Evolutionary conservation across 2,888 invertebrate genomes (phyloP).

Genomic region (Tetropium fuscum): DNA sequence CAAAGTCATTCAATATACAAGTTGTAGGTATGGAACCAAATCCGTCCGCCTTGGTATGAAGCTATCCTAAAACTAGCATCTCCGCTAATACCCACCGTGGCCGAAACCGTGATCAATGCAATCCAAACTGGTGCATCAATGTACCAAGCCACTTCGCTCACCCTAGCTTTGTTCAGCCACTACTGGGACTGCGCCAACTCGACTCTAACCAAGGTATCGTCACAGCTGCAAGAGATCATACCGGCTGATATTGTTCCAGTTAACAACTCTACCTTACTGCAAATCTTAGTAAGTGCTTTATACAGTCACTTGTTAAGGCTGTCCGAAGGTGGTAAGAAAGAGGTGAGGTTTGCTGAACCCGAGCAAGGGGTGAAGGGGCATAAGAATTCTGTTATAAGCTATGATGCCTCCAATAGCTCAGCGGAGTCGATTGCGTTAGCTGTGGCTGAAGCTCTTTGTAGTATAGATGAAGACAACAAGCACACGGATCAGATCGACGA

Average conservation of each 20-base stretch:
- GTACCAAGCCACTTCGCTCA: slow-evolving; percentile 84
- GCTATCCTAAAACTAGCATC: slow-evolving; percentile 76
- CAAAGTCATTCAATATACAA: background rate
- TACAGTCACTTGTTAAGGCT: slow-evolving; percentile 74
- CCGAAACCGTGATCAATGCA: slow-evolving; percentile 77
- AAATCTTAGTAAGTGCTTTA: slow-evolving; percentile 76
- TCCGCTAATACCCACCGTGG: slow-evolving; percentile 73
- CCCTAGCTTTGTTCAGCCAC: slow-evolving; percentile 77
- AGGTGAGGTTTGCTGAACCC: slow-evolving; percentile 45
- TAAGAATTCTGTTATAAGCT: slow-evolving; percentile 50
- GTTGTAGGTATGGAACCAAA: slow-evolving; percentile 82
- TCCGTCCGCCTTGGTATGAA: slow-evolving; percentile 82
- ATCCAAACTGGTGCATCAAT: slow-evolving; percentile 81
- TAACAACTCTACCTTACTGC: slow-evolving; percentile 78
- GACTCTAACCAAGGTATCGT: slow-evolving; percentile 67
- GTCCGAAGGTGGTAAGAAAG: slow-evolving; percentile 60
- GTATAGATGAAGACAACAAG: slow-evolving; percentile 83
- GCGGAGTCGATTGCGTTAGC: slow-evolving; percentile 73
- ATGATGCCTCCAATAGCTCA: slow-evolving; percentile 50
- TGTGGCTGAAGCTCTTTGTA: slow-evolving; percentile 82
- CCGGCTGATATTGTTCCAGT: slow-evolving; percentile 79
- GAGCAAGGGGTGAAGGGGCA: slow-evolving; percentile 15
- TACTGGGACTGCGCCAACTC: slow-evolving; percentile 77
- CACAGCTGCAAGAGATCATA: slow-evolving; percentile 75
- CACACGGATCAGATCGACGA: slow-evolving; percentile 80